Conservation (phyloP, 2,797 vertebrate genomes). For the Chaunax sp. region DNA sequence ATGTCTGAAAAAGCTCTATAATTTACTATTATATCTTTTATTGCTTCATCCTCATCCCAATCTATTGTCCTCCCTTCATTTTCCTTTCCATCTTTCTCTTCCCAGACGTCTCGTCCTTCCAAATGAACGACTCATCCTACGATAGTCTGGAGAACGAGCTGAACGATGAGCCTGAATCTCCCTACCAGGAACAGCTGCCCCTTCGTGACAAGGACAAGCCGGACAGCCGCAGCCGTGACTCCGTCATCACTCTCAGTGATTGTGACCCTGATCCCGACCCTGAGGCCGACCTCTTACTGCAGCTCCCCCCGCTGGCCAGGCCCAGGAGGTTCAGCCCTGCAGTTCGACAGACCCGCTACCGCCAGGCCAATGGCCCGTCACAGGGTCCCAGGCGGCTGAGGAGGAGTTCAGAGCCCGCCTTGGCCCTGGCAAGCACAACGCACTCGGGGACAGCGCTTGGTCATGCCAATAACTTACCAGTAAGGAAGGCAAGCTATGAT, state of each 20-base stretch:
- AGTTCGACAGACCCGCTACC: slow-evolving; percentile 59
- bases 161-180: slow-evolving; percentile 90
- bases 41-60: too few relatives aligned
- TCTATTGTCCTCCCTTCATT: too few relatives aligned
- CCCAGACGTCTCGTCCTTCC: slow-evolving; percentile 90
- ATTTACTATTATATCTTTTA: background rate
- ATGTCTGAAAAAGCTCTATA: background rate
- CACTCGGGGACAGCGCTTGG: slow-evolving; percentile 47
- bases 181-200: slow-evolving; percentile 85
- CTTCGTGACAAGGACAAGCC: slow-evolving; percentile 81
- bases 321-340: slow-evolving; percentile 72
- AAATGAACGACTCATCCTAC: slow-evolving; percentile 95
- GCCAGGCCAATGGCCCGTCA: slow-evolving; percentile 48
- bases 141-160: slow-evolving; percentile 95
- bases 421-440: slow-evolving; percentile 66
- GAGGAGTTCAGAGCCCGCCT: slow-evolving; percentile 90
- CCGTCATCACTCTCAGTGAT: slow-evolving; percentile 92
- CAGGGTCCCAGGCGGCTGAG: slow-evolving; percentile 82
- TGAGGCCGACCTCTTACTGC: slow-evolving; percentile 76
- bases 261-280: slow-evolving; percentile 85
- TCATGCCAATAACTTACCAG: slow-evolving; percentile 51
- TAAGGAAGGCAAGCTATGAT: slow-evolving; percentile 91
- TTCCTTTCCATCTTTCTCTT: slow-evolving; percentile 16
- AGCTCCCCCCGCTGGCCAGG: slow-evolving; percentile 77
- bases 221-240: slow-evolving; percentile 92